Evolutionary conservation across 2,113 vertebrate species (phyloP), one percentile per base, ranked within the genome.

Genomic region (Motacilla alba): DNA sequence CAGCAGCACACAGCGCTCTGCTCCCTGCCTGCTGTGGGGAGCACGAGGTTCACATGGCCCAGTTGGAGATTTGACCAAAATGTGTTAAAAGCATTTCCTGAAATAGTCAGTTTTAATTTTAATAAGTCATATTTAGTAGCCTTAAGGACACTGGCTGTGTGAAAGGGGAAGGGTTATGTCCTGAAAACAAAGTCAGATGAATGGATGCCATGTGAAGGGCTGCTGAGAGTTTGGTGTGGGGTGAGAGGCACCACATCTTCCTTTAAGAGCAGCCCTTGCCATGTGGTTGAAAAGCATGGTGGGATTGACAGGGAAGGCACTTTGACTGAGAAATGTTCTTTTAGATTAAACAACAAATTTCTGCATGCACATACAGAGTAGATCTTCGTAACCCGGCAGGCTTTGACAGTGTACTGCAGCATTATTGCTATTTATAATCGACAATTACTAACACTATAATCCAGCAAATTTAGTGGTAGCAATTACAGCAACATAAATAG

Each of bases 401-500:
- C 95, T 94, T 82, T 66, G 93, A 87, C 95, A 95, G 96, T 95
- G 84, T 96, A 97, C 95, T 95, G 89, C 86, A 90, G 94, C 94
- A 90, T 96, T 95, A 94, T 84, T 94, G 95, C 96, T 97, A 97
- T 98, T 97, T 96, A 97, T 97, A 97, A 96, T 95, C 91, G 62
- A 96, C 92, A 95, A 94, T 97, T 97, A 98, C 95, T 96, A 97
- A 97, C 58, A 46, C 93, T 94, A 93, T 95, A 96, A 96, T 95
- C 96, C 83, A 84, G 94, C 79, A 95, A 96, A 96, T 91, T 91
- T 96, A 96, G 97, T 94, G 95, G 90, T 96, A 93, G 93, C 94
- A 97, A 97, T 98, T 97, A 95, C 85, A 95, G 96, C 96, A 96
- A 94, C 95, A 96, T 96, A 97, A 97, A 97, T 94, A 97, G 96